Conservation (phyloP, 2,797 vertebrate genomes). For the Forpus xanthops region DNA sequence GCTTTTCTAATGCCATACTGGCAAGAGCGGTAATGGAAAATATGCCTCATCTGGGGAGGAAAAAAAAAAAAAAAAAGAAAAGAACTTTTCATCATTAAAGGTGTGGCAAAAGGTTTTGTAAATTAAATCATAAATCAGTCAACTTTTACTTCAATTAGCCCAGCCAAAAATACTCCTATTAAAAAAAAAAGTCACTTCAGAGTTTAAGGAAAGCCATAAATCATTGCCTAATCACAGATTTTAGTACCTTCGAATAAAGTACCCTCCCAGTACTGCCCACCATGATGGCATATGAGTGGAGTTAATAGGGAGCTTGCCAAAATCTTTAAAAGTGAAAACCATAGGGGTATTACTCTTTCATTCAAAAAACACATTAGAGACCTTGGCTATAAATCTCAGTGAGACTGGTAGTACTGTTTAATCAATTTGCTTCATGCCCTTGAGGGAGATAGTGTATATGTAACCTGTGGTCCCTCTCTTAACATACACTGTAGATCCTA, state of each 20-base stretch:
- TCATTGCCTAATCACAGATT: constrained; percentile 56
- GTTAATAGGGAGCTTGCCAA: constrained; percentile 19
- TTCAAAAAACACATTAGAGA: constrained; percentile 51
- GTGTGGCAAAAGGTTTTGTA: constrained; percentile 68
- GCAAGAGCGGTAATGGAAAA: constrained; percentile 67
- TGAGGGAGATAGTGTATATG: background rate
- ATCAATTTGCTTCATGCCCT: constrained; percentile 16
- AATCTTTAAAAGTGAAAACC: constrained; percentile 18
- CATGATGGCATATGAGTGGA: background rate
- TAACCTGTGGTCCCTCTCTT: background rate
- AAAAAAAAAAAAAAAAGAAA: background rate
- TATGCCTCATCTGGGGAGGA: constrained; percentile 34
- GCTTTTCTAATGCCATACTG: constrained; percentile 40
- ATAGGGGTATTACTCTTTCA: constrained; percentile 24
- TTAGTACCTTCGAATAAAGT: constrained; percentile 51
- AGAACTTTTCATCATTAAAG: constrained; percentile 61
- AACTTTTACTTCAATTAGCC: constrained; percentile 72
- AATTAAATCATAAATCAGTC: constrained; percentile 73
- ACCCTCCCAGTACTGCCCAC: constrained; percentile 27
- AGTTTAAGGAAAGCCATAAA: constrained; percentile 65
- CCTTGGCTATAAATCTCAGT: constrained; percentile 25
- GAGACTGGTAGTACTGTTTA: background rate
- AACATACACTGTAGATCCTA: background rate
- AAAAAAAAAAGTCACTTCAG: constrained; percentile 28
- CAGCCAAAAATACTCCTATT: constrained; percentile 58